These are phyloP conservation scores for Caracal caracal DNA, from an alignment of 2,113 vertebrate species.

Conservation along the genomic window DNA sequence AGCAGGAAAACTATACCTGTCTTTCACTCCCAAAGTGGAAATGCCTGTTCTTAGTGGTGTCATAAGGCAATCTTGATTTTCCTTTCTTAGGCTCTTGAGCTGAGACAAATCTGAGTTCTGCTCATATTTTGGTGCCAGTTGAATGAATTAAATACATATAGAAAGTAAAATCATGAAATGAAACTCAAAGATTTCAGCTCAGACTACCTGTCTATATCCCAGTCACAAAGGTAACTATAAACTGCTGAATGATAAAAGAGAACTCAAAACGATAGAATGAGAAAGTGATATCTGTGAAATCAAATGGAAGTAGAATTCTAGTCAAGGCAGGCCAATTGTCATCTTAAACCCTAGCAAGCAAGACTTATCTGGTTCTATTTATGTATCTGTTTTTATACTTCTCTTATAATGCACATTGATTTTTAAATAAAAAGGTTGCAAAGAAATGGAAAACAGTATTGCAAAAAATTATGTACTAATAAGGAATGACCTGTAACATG, in stretches of 20 bases:
- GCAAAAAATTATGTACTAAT: not conserved
- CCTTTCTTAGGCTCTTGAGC: not conserved
- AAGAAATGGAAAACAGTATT: not conserved
- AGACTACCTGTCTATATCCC: not conserved
- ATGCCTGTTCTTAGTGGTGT: not conserved
- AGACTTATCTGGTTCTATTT: not conserved
- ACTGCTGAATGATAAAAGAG: not conserved
- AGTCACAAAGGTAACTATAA: not conserved
- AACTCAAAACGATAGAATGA: not conserved
- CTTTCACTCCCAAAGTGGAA: not conserved
- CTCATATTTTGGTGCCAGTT: not conserved
- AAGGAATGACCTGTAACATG: not conserved
- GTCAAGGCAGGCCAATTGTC: not conserved
- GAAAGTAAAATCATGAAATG: not conserved
- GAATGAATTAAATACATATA: not conserved
- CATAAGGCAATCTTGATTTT: not conserved
- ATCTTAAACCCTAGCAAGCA: not conserved
- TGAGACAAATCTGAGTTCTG: not conserved
- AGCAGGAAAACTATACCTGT: accelerated
- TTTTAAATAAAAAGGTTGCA: not conserved
- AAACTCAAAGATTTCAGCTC: not conserved
- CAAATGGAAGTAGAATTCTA: not conserved
- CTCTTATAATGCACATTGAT: not conserved
- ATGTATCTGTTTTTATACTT: not conserved
- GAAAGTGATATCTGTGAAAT: not conserved